Conservation (phyloP, 2,113 vertebrate species). For the Oryzias woworae region DNA sequence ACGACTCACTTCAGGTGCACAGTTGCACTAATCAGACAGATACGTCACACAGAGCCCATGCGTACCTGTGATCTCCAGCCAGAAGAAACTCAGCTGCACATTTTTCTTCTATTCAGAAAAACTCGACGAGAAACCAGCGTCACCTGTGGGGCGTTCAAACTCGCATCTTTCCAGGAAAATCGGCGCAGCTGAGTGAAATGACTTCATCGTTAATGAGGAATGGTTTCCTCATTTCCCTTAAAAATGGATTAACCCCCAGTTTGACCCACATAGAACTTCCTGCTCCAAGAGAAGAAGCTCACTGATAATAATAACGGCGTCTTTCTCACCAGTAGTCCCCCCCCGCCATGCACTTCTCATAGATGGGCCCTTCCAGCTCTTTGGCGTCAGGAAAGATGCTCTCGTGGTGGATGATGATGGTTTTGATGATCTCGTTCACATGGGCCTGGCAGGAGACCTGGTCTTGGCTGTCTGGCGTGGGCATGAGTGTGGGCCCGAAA, state of each 20-base stretch:
- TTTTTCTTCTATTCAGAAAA: conserved; percentile 18
- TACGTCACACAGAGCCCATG: neutral
- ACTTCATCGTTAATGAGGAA: conserved; percentile 14
- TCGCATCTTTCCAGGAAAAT: conserved; percentile 19
- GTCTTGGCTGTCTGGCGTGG: conserved; percentile 94
- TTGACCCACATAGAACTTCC: neutral
- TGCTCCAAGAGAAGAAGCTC: too few relatives aligned
- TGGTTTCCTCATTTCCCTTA: conserved; percentile 9
- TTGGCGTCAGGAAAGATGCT: conserved; percentile 95
- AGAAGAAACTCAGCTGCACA: conserved; percentile 19
- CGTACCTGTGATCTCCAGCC: conserved; percentile 22
- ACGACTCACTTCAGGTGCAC: conserved; percentile 26
- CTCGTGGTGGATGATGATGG: conserved; percentile 98
- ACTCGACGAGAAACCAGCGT: conserved; percentile 1
- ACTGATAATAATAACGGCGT: neutral
- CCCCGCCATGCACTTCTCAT: conserved; percentile 98
- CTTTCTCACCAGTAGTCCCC: conserved; percentile 93
- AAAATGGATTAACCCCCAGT: neutral
- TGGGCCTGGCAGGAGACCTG: conserved; percentile 98
- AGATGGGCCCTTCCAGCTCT: conserved; percentile 94
- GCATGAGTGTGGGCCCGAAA: conserved; percentile 97
- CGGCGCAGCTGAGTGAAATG: conserved; percentile 22
- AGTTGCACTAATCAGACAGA: conserved; percentile 20
- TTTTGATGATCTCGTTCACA: conserved; percentile 97
- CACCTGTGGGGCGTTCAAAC: conserved; percentile 3